These are phyloP conservation scores for Drosophila sp. DNA, from an alignment of 1,140 invertebrate species.

Conservation along the genomic window DNA sequence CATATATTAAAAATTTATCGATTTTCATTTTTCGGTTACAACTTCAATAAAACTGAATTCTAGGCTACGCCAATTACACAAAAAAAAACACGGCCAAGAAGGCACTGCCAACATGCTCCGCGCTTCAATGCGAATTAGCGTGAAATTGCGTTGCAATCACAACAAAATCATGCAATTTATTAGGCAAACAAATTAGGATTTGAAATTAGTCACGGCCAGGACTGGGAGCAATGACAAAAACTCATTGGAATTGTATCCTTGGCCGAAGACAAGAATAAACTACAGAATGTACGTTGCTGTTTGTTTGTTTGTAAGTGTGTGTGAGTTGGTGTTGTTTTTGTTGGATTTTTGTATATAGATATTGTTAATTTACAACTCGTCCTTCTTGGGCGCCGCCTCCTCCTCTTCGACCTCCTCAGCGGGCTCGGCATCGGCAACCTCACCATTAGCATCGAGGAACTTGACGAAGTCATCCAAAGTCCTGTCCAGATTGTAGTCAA, in stretches of 20 bases:
- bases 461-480: slow-evolving; percentile 96
- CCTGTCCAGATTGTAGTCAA: slow-evolving; percentile 98
- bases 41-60: slow-evolving; percentile 78
- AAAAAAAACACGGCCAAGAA: slow-evolving; percentile 39
- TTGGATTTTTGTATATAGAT: slow-evolving; percentile 30
- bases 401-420: slow-evolving; percentile 69
- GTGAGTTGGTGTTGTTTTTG: slow-evolving; percentile 23
- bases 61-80: slow-evolving; percentile 37
- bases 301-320: slow-evolving; percentile 61
- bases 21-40: slow-evolving; percentile 53
- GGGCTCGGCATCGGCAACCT: slow-evolving; percentile 69
- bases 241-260: slow-evolving; percentile 54
- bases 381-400: slow-evolving; percentile 79
- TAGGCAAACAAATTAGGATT: slow-evolving; percentile 40
- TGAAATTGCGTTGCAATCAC: slow-evolving; percentile 39
- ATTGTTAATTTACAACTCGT: slow-evolving; percentile 76
- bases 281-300: slow-evolving; percentile 83
- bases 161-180: slow-evolving; percentile 56
- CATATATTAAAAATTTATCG: slow-evolving; percentile 68
- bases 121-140: slow-evolving; percentile 34
- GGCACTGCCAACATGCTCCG: slow-evolving; percentile 41
- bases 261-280: slow-evolving; percentile 63
- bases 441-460: slow-evolving; percentile 91
- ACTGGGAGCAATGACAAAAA: slow-evolving; percentile 65
- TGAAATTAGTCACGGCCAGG: slow-evolving; percentile 52